Evolutionary conservation across 2,113 vertebrate genomes (phyloP), one percentile per base, ranked within the genome.

Genomic region (Psophia crepitans): DNA sequence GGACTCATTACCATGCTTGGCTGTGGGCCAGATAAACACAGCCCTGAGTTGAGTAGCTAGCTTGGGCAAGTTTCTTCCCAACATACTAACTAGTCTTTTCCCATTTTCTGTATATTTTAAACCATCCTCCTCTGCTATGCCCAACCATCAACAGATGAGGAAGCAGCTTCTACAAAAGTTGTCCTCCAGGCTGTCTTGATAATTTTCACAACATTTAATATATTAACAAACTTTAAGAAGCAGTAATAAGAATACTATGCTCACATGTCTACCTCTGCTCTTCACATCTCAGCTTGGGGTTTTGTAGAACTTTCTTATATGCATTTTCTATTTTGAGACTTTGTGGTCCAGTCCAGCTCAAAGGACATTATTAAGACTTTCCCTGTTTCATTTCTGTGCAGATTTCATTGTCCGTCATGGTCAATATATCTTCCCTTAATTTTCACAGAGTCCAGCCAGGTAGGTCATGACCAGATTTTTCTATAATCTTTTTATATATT

Each of bases 401-500:
- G 84, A 80, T 87, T 95, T 85, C 89, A 84, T 87, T 97, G 84
- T 78, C 95, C 7, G 13, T 97, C 89, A 92, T 69, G 89, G 92
- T 94, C 84, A 76, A 93, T 97, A 69, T 63, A 95, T 94, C 86
- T 82, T 91, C 44, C 57, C 77, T 82, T 92, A 92, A 91, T 93
- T 95, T 95, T 89, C 92, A 89, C 69, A 63, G 79, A 84, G 70
- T 87, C 92, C 92, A 95, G 81, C 49, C 89, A 92, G 91, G 81
- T 92, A 87, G 97, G 95, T 97, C 89, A 96, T 8, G 84, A 89
- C 77, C 77, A 93, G 69, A 73, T 93, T 87, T 69, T 61, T 95
- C 90, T 73, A 53, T 82, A 92, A 93, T 91, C 73, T 81, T 93
- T 94, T 89, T 61, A 95, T 84, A 90, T 77, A 96, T 95, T 94